Percentiles rank a stretch among this genome's conserved stretches.
Evolutionary conservation across 2,797 vertebrate species (phyloP).

Genomic region (Labroides dimidiatus): DNA sequence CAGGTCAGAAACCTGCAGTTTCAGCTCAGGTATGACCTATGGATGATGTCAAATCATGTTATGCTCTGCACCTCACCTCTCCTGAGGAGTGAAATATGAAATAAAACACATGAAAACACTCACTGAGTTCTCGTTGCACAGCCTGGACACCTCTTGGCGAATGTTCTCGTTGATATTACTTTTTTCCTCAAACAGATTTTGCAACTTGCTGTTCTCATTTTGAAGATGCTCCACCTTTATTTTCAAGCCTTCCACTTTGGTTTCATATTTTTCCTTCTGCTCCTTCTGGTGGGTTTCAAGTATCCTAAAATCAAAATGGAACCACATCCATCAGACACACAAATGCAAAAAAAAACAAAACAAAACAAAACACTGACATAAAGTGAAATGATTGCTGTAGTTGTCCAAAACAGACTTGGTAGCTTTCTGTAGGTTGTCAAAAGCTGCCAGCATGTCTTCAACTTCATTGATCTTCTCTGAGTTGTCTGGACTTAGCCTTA

Average conservation of each 20-base stretch:
- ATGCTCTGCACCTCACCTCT: not conserved
- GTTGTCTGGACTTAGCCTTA: conserved; percentile 86
- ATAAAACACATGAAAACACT: not conserved
- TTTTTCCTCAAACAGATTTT: conserved; percentile 93
- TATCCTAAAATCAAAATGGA: conserved; percentile 78
- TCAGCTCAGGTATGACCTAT: conserved; percentile 93
- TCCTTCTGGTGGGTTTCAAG: conserved; percentile 90
- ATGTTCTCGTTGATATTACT: conserved; percentile 89
- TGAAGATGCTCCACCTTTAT: conserved; percentile 92
- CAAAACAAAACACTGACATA: not conserved
- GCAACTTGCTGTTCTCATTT: conserved; percentile 91
- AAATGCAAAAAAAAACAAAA: not conserved
- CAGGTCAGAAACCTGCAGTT: conserved; percentile 90
- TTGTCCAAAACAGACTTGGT: conserved; percentile 83
- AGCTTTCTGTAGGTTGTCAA: conserved; percentile 92
- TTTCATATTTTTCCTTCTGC: conserved; percentile 89
- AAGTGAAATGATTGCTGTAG: not conserved
- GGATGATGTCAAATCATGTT: conserved; percentile 9
- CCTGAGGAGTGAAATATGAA: accelerated
- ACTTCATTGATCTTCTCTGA: conserved; percentile 88
- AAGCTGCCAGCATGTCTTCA: conserved; percentile 89
- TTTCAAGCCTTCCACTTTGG: conserved; percentile 88
- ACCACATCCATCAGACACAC: not conserved
- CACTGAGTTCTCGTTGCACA: conserved; percentile 94
- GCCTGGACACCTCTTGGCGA: conserved; percentile 89